These are phyloP conservation scores for Neomorphus geoffroyi DNA, from an alignment of 2,797 vertebrate genomes.

Conservation along the genomic window DNA sequence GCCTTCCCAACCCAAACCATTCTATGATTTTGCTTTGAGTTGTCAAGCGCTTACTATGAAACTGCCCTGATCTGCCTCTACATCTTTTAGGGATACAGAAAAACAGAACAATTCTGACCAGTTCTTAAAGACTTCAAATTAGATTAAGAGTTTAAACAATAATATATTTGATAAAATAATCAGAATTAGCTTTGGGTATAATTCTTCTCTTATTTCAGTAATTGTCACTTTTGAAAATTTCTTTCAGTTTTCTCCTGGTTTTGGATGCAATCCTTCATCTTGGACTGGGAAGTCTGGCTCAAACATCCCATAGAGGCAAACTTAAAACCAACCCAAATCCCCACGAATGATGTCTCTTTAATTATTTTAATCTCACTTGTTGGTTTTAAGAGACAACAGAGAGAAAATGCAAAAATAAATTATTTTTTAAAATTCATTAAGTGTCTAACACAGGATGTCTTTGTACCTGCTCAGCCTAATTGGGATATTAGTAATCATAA, in stretches of 20 bases:
- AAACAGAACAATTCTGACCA: not conserved
- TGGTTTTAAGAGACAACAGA: not conserved
- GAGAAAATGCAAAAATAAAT: not conserved
- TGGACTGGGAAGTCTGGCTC: not conserved
- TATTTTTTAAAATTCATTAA: not conserved
- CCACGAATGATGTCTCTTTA: not conserved
- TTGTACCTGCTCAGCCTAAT: slow-evolving; percentile 49
- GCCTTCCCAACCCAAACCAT: too few relatives aligned
- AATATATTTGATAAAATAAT: not conserved
- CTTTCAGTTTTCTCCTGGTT: not conserved
- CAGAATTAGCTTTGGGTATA: not conserved
- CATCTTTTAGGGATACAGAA: not conserved
- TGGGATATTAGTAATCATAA: slow-evolving; percentile 63
- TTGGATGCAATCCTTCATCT: not conserved
- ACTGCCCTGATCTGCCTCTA: not conserved
- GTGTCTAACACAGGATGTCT: not conserved
- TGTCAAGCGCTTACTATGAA: not conserved
- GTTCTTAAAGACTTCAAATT: not conserved
- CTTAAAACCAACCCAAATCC: not conserved
- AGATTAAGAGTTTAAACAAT: not conserved
- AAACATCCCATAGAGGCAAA: not conserved
- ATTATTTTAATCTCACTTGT: not conserved
- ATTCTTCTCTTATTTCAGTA: not conserved
- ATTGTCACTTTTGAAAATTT: not conserved
- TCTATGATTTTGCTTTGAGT: not conserved